Percentiles rank a stretch among this genome's conserved stretches.
These are phyloP conservation scores for Solenopsis fugax DNA, from an alignment of 1,140 invertebrate genomes.

Conservation along the genomic window DNA sequence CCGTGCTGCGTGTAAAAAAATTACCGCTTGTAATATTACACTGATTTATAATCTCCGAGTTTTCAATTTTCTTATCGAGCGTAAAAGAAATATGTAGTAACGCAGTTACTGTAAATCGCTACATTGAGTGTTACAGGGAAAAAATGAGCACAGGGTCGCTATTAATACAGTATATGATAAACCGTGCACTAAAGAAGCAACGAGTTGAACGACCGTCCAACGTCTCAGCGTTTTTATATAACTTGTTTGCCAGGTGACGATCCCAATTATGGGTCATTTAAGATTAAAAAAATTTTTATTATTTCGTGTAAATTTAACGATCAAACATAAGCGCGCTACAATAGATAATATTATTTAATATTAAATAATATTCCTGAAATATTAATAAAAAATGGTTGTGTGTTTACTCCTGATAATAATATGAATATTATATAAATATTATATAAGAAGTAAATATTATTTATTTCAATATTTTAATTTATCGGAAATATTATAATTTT, in stretches of 20 bases:
- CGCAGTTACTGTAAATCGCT: neutral
- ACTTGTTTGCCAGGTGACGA: neutral
- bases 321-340: too few species aligned
- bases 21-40: neutral
- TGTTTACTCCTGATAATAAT: too few species aligned
- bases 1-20: neutral
- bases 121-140: neutral
- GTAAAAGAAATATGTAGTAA: neutral
- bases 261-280: too few species aligned
- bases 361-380: too few species aligned
- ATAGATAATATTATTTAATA: too few species aligned
- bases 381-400: too few species aligned
- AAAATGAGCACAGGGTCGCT: conserved; percentile 30
- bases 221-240: neutral
- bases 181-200: neutral
- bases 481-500: too few species aligned
- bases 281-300: too few species aligned
- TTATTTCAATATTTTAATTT: too few species aligned
- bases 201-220: neutral
- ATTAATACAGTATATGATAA: neutral
- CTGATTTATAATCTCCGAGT: neutral
- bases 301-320: too few species aligned
- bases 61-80: conserved; percentile 2
- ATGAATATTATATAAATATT: too few species aligned
- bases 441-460: too few species aligned